Evolutionary conservation across 1,140 invertebrate species (phyloP), one percentile per base, ranked within the genome.

Genomic region (Doryteuthis pealeii): DNA sequence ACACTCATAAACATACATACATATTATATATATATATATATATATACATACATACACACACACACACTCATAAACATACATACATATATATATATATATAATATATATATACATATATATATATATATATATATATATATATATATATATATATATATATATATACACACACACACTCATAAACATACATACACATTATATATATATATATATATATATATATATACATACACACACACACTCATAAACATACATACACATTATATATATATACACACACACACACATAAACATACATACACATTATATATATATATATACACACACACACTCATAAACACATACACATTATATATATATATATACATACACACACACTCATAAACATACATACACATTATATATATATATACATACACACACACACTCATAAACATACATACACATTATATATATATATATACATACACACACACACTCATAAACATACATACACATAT

Each of bases 121-220:
- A 58, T 18, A 58, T 58, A 58, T 58, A 49, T 49, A 49, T 49
- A 49, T 49, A 49, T 49, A 49, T 49, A 49, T 49, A 49, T 49
- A 49, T 22, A 49, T 49, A 49, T 49, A 22, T 49, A 22, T 22
- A 22, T 49, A 22, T 49, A 22, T 49, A 49, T 49, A 49, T 49
- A 49, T 49, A 49, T 49, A 22, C 22, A 49, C 22, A 49, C 22
- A 49, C 22, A 49, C 22, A 49, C 22, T 10, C 22, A n/a, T n/a
- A n/a, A 49, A 10, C 8, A 10, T 10, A 10, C 8, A 8, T 49
- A 49, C 22, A 49, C 8, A 49, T 10, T 8, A 49, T 49, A 49
- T 8, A 8, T 49, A 49, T 10, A 49, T 49, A 49, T 49, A 49
- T 49, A 49, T 22, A 49, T 49, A 22, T 49, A 49, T 49, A 49